Conservation (phyloP, 2,888 invertebrate species). For the Perizoma flavofasciatum region DNA sequence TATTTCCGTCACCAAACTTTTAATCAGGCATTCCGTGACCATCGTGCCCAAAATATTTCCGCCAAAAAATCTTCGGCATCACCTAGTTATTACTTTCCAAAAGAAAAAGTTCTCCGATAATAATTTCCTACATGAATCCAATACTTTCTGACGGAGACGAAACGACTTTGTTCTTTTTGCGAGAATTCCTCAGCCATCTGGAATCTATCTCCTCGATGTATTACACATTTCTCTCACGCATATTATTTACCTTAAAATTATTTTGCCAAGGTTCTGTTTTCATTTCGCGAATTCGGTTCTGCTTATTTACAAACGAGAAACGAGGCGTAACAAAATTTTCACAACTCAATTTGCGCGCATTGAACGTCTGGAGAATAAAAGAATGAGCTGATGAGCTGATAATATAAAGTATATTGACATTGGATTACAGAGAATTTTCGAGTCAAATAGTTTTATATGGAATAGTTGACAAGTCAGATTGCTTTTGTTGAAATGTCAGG, state of each 20-base stretch:
- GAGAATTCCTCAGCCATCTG: constrained; percentile 58
- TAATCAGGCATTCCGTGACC: constrained; percentile 31
- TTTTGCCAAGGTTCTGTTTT: constrained; percentile 57
- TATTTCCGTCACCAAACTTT: constrained; percentile 23
- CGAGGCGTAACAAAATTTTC: constrained; percentile 59
- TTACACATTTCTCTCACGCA: constrained; percentile 59
- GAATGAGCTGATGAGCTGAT: constrained; percentile 43
- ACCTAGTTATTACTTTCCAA: constrained; percentile 36
- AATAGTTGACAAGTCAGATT: constrained; percentile 19
- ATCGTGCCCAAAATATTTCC: constrained; percentile 27
- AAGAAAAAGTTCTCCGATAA: constrained; percentile 38
- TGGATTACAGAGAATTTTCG: constrained; percentile 25
- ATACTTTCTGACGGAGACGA: constrained; percentile 50
- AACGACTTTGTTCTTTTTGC: constrained; percentile 55
- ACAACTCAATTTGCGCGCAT: constrained; percentile 62
- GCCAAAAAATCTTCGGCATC: constrained; percentile 22
- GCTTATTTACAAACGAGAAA: constrained; percentile 56
- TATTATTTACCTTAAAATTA: constrained; percentile 55
- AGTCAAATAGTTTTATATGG: constrained; percentile 26
- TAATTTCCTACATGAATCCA: constrained; percentile 49
- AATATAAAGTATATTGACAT: constrained; percentile 40
- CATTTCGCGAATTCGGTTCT: constrained; percentile 41
- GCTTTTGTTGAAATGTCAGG: constrained; percentile 30
- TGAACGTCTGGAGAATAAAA: constrained; percentile 60
- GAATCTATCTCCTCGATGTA: constrained; percentile 57